Percentiles rank a stretch among this genome's conserved stretches.
phyloP scores from a whole-genome alignment of 2,797 vertebrate genomes.

The Microctenopoma steveboyesi region DNA sequence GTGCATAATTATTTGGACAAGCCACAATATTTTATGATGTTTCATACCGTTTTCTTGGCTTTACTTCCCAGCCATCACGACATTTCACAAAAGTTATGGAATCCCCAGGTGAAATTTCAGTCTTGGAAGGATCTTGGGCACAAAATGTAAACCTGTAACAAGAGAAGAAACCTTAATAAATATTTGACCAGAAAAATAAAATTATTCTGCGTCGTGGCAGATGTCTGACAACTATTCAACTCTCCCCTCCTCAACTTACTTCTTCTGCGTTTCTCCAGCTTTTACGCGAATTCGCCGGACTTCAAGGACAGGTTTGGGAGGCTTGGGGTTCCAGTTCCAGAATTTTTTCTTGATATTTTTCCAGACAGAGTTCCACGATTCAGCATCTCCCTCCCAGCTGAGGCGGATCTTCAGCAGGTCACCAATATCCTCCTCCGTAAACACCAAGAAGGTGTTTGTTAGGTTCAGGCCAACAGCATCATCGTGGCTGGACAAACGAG shows the following conservation, averaged over 20 bases:
- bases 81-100: conserved; percentile 90
- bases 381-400: conserved; percentile 86
- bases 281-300: conserved; percentile 92
- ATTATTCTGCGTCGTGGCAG: too few species aligned
- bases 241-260: conserved; percentile 78
- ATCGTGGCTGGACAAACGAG: conserved; percentile 76
- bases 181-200: not conserved
- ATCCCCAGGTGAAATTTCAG: conserved; percentile 87
- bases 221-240: fast-evolving
- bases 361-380: conserved; percentile 86
- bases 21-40: not conserved
- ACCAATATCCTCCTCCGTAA: conserved; percentile 92
- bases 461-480: conserved; percentile 86
- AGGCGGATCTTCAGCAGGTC: conserved; percentile 91
- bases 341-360: conserved; percentile 81
- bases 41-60: conserved; percentile 86
- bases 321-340: conserved; percentile 70
- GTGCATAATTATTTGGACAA: not conserved
- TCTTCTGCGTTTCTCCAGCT: conserved; percentile 92
- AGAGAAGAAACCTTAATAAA: not conserved
- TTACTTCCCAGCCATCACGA: conserved; percentile 89
- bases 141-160: conserved; percentile 89
- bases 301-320: conserved; percentile 78
- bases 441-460: conserved; percentile 95
- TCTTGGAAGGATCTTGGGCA: conserved; percentile 81